A percentile compares a stretch with the other conserved stretches of the same genome.
Evolutionary conservation across 2,113 vertebrate genomes (phyloP).

Genomic region (Diglossa brunneiventris): DNA sequence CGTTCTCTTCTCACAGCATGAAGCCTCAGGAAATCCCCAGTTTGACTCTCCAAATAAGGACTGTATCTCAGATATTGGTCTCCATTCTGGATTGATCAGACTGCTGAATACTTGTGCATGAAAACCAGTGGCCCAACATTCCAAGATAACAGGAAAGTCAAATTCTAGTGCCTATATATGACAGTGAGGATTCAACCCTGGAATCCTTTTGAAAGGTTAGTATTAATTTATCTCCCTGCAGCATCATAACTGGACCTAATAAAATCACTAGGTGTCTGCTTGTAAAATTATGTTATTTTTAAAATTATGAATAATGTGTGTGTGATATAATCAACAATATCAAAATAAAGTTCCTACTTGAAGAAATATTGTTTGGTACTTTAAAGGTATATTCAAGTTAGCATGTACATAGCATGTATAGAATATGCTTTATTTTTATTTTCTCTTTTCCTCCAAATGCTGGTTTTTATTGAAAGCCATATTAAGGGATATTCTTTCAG

Average conservation of each 20-base stretch:
- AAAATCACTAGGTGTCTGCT: background rate
- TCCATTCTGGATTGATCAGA: background rate
- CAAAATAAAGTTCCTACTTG: background rate
- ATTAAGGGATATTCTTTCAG: background rate
- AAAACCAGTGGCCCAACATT: background rate
- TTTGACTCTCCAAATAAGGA: background rate
- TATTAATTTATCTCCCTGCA: background rate
- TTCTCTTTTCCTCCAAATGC: background rate
- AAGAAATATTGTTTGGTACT: background rate
- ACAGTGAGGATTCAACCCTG: background rate
- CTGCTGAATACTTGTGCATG: background rate
- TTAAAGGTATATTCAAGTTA: background rate
- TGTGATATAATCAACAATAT: background rate
- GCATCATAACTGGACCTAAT: background rate
- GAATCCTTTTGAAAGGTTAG: background rate
- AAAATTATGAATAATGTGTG: background rate
- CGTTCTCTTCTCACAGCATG: background rate
- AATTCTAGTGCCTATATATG: background rate
- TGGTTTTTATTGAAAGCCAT: background rate
- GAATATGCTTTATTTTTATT: background rate
- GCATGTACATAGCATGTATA: background rate
- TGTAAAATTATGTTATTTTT: background rate
- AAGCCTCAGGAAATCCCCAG: background rate
- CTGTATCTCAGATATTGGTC: background rate
- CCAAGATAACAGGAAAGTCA: background rate